phyloP scores from a whole-genome alignment of 1,140 invertebrate species.

The Drosophila nigrodunni region DNA sequence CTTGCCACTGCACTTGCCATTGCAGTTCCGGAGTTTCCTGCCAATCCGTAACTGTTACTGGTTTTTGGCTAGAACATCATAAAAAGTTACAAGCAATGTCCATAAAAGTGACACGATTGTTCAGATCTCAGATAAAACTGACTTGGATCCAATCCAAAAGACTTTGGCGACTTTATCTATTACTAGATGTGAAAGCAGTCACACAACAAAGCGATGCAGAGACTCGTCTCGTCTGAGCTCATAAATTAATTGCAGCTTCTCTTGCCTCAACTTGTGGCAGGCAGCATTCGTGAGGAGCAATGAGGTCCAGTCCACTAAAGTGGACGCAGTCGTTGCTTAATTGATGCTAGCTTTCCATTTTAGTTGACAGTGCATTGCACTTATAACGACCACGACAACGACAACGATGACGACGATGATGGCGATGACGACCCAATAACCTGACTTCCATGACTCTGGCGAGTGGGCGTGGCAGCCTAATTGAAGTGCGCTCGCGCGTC shows the following conservation, averaged over 20 bases:
- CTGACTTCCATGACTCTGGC: conserved; percentile 15
- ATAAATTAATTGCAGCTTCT: conserved; percentile 74
- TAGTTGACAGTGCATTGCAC: conserved; percentile 72
- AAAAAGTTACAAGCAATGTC: conserved; percentile 64
- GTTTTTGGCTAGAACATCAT: conserved; percentile 50
- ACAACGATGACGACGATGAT: neutral
- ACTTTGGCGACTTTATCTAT: conserved; percentile 61
- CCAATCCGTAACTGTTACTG: conserved; percentile 28
- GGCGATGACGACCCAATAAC: conserved; percentile 43
- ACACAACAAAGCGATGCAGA: neutral
- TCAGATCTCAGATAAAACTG: conserved; percentile 13
- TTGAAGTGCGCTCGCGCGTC: conserved; percentile 46
- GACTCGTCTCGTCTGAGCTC: conserved; percentile 55
- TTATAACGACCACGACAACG: conserved; percentile 12
- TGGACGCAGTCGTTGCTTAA: conserved; percentile 39
- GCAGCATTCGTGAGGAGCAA: neutral
- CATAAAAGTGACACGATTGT: conserved; percentile 65
- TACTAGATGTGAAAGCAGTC: conserved; percentile 70
- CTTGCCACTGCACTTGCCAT: neutral
- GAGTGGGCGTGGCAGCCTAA: conserved; percentile 41
- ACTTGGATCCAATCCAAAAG: conserved; percentile 20
- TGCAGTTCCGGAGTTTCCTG: conserved; percentile 1
- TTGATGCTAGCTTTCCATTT: conserved; percentile 82
- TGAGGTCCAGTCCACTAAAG: conserved; percentile 2
- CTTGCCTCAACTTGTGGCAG: neutral